A percentile compares a stretch with the other conserved stretches of the same genome.
phyloP scores from a whole-genome alignment of 2,797 vertebrate species.

The Karalla daura region DNA sequence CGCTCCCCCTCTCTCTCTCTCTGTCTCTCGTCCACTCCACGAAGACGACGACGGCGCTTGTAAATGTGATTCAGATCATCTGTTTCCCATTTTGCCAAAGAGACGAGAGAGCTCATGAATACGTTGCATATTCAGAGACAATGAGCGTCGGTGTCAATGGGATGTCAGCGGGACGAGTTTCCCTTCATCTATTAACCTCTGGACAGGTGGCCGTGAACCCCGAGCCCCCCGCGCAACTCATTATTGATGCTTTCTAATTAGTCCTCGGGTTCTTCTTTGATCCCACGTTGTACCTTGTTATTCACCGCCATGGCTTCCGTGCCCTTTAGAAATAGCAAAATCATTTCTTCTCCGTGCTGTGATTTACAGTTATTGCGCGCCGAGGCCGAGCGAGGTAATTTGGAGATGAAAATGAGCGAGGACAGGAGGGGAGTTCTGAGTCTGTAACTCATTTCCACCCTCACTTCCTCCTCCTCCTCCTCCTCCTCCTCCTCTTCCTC shows the following conservation, averaged over 20 bases:
- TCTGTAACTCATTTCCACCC: constrained; percentile 74
- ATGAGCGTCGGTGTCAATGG: constrained; percentile 46
- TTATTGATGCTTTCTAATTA: constrained; percentile 80
- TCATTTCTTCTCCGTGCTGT: constrained; percentile 71
- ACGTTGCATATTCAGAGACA: constrained; percentile 50
- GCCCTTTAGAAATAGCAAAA: constrained; percentile 78
- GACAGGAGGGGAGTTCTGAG: constrained; percentile 65
- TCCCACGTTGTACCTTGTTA: constrained; percentile 62
- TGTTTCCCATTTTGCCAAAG: constrained; percentile 45
- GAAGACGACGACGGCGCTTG: constrained; percentile 22
- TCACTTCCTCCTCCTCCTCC: constrained; percentile 39
- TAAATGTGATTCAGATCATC: constrained; percentile 44
- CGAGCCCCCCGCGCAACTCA: constrained; percentile 44
- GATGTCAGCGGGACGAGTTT: constrained; percentile 47
- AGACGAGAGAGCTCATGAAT: constrained; percentile 41
- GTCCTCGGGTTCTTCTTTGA: constrained; percentile 69
- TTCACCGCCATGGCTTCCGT: constrained; percentile 56
- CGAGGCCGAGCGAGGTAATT: constrained; percentile 67
- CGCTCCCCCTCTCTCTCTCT: not conserved
- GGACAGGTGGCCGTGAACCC: constrained; percentile 56
- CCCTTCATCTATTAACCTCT: constrained; percentile 74
- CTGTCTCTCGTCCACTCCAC: constrained; percentile 20
- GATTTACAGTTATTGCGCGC: constrained; percentile 82
- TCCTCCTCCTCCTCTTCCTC: constrained; percentile 38
- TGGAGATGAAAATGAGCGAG: constrained; percentile 71